Evolutionary conservation across 2,888 invertebrate genomes (phyloP).

Genomic region (Gortyna flavago): DNA sequence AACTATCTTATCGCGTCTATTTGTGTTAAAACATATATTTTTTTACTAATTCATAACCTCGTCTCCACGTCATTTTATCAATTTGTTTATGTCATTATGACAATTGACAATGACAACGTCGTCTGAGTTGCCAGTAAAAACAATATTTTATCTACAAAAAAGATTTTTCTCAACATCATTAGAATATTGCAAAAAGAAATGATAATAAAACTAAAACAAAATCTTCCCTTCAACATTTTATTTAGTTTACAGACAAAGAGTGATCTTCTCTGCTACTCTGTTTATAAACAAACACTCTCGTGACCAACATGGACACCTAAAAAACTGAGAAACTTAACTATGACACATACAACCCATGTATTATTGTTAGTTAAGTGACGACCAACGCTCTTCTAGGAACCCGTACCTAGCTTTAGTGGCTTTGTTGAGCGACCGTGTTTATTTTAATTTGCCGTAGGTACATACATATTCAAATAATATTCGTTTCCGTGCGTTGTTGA

Average conservation of each 20-base stretch:
- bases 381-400: neutral
- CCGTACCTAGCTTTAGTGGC: neutral
- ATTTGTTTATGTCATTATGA: slow-evolving; percentile 52
- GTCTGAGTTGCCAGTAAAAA: slow-evolving; percentile 14
- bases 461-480: neutral
- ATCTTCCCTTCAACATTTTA: neutral
- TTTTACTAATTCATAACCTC: slow-evolving; percentile 63
- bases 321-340: too few relatives aligned
- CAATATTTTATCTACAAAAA: neutral
- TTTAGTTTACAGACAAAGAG: neutral
- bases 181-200: neutral
- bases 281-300: neutral
- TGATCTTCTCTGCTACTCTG: neutral
- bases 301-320: too few relatives aligned
- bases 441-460: neutral
- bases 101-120: slow-evolving; percentile 1
- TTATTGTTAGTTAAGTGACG: too few relatives aligned
- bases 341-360: too few relatives aligned
- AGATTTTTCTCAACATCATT: neutral
- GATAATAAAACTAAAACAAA: neutral
- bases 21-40: slow-evolving; percentile 61
- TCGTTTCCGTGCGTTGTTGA: neutral
- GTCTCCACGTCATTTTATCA: slow-evolving; percentile 66
- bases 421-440: neutral
- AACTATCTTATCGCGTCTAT: slow-evolving; percentile 40